phyloP scores from a whole-genome alignment of 2,113 vertebrate genomes.

The Ornithorhynchus anatinus region DNA sequence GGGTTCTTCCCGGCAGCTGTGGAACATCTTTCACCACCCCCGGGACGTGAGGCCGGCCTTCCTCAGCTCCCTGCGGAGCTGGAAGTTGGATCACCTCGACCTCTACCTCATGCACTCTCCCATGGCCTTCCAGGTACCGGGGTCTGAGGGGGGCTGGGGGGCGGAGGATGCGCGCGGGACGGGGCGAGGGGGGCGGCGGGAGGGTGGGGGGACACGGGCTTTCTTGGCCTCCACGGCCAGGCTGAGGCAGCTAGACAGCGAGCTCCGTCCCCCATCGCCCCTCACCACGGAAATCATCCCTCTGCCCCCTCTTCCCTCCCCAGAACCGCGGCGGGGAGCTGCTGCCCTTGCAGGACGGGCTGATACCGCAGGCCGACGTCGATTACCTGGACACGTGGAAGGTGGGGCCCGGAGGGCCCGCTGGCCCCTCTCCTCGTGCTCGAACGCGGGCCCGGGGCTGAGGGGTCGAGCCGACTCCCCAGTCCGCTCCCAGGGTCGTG shows the following conservation, averaged over 20 bases:
- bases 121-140: constrained; percentile 7
- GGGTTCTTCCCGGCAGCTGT: neutral
- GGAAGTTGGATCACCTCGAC: neutral
- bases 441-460: no score
- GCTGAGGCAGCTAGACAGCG: no score
- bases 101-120: constrained; percentile 33
- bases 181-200: no score
- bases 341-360: constrained; percentile 67
- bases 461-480: no score
- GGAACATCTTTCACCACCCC: neutral
- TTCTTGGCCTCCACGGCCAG: no score
- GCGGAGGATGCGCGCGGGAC: no score
- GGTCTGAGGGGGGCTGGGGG: no score
- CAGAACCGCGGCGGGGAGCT: constrained; percentile 71
- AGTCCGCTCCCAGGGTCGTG: no score
- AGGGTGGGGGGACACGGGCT: no score
- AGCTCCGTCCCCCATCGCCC: no score
- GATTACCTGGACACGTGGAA: constrained; percentile 80
- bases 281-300: neutral
- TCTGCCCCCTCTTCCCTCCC: neutral
- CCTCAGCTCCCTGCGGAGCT: neutral
- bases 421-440: no score
- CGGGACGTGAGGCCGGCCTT: neutral
- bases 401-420: constrained; percentile 55
- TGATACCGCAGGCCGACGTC: constrained; percentile 52